Conservation (phyloP, 1,140 invertebrate genomes). For the Zaprionus lachaisei region DNA sequence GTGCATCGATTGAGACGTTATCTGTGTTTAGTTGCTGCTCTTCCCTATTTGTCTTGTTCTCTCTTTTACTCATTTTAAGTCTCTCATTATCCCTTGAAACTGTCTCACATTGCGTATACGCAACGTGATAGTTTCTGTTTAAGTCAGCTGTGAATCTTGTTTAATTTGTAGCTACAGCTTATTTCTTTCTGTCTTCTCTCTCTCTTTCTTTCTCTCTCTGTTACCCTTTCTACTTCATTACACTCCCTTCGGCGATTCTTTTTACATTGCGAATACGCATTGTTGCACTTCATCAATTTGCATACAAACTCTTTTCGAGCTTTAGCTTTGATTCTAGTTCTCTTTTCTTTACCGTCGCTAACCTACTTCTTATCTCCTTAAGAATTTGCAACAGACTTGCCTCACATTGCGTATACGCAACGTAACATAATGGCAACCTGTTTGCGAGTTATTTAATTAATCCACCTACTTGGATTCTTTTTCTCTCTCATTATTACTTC, state of each 20-base stretch:
- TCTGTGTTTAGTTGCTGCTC: no score
- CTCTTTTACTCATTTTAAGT: neutral
- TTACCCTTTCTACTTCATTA: neutral
- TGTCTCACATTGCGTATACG: constrained; percentile 2
- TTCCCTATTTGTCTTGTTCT: neutral
- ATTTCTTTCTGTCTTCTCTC: neutral
- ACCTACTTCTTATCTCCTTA: neutral
- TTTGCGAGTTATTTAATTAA: neutral
- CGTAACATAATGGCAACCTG: neutral
- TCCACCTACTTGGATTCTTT: neutral
- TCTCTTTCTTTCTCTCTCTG: neutral
- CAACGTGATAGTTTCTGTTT: neutral
- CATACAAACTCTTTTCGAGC: neutral
- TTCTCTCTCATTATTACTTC: neutral
- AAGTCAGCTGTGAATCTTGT: constrained; percentile 28
- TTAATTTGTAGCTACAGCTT: constrained; percentile 9
- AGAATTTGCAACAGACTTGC: constrained; percentile 10
- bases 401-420: constrained; percentile 50
- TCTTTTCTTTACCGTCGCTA: neutral
- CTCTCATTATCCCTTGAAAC: neutral
- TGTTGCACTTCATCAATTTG: neutral
- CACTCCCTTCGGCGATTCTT: neutral
- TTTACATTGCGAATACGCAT: neutral
- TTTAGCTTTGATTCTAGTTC: neutral
- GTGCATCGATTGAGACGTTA: no score